Conservation (phyloP, 2,113 vertebrate genomes). For the Chamaetylas fuelleborni region DNA sequence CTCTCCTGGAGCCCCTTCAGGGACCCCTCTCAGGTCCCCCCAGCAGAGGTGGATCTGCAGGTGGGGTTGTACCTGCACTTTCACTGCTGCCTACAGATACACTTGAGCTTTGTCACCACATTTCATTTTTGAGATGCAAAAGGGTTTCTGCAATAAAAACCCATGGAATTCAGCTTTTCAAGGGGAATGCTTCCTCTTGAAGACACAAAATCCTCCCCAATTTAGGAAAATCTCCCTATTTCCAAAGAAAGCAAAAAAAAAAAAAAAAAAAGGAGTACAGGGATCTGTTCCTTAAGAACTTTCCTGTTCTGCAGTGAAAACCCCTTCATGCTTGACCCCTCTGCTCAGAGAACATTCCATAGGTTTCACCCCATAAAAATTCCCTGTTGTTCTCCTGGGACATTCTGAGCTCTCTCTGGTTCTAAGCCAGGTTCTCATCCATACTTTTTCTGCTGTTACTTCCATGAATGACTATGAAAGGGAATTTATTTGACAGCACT, state of each 20-base stretch:
- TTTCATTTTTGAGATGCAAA: background rate
- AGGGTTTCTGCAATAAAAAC: background rate
- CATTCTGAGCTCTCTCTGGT: background rate
- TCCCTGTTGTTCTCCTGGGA: background rate
- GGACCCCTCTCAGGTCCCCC: background rate
- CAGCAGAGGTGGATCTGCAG: too few relatives aligned
- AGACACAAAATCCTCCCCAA: background rate
- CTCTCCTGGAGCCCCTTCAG: background rate
- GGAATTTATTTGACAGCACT: background rate
- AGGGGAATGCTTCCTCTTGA: background rate
- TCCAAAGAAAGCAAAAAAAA: background rate
- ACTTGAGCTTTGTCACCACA: background rate
- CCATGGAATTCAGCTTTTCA: background rate
- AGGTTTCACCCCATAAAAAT: background rate
- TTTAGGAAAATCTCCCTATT: background rate
- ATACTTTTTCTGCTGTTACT: background rate
- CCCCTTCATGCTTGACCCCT: background rate
- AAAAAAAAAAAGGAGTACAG: too few relatives aligned
- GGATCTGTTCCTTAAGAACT: background rate
- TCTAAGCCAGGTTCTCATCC: background rate
- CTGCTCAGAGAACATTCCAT: background rate
- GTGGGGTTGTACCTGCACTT: too few relatives aligned
- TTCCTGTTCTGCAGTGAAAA: background rate
- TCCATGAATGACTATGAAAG: background rate
- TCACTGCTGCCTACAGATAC: accelerated